Percentiles rank a stretch among this genome's conserved stretches.
Conservation (phyloP, 1,140 invertebrate species). For the Neotoxoptera formosana region DNA sequence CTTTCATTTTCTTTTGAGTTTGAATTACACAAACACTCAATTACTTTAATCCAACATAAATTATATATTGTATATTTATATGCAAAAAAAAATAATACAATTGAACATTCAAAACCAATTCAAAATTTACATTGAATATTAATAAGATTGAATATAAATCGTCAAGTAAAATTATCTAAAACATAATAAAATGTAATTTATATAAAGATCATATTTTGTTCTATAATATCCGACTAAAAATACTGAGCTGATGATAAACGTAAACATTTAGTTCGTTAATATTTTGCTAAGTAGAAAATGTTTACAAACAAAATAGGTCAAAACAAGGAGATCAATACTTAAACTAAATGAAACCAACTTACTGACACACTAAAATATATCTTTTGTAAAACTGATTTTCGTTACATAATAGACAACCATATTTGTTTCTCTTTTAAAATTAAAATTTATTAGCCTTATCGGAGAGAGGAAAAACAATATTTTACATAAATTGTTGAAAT, state of each 20-base stretch:
- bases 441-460: not conserved
- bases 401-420: not conserved
- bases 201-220: not conserved
- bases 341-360: not conserved
- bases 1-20: not conserved
- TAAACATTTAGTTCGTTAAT: not conserved
- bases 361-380: not conserved
- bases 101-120: no score
- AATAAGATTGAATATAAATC: not conserved
- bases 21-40: not conserved
- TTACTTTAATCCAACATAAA: not conserved
- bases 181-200: not conserved
- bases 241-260: not conserved
- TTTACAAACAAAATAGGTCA: not conserved
- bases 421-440: not conserved
- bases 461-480: not conserved
- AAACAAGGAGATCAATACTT: not conserved
- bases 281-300: not conserved
- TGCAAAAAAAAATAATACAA: not conserved
- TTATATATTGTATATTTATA: not conserved
- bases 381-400: not conserved
- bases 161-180: not conserved
- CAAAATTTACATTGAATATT: not conserved
- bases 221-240: not conserved
- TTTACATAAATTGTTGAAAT: not conserved